These are phyloP conservation scores for Tangara arthus DNA, from an alignment of 2,797 vertebrate species.

Conservation along the genomic window DNA sequence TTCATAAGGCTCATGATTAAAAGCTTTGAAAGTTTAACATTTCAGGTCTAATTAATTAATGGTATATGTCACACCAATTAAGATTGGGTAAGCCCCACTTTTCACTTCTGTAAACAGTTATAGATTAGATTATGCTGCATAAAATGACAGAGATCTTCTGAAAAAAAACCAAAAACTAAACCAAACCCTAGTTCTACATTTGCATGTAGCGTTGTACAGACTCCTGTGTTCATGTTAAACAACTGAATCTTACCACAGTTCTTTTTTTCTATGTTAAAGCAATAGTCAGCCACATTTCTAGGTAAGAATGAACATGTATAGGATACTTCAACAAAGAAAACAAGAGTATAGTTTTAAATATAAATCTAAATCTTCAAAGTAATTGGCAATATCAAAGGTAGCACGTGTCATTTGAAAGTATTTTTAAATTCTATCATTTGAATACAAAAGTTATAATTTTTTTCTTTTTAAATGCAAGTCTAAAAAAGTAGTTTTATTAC, in stretches of 20 bases:
- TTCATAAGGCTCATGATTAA: background rate
- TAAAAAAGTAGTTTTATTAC: background rate
- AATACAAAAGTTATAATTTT: background rate
- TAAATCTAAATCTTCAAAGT: background rate
- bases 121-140: background rate
- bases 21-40: background rate
- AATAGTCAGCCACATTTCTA: background rate
- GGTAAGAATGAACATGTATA: background rate
- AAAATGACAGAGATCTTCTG: background rate
- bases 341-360: background rate
- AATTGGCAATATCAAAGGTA: background rate
- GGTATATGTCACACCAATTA: background rate
- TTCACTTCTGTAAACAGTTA: background rate
- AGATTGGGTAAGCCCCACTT: background rate
- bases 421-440: background rate
- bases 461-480: background rate
- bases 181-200: background rate
- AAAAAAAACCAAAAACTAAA: background rate
- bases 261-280: background rate
- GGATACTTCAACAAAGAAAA: background rate
- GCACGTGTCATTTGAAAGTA: background rate
- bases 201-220: background rate
- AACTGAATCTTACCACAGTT: background rate
- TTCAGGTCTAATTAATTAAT: background rate
- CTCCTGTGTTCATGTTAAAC: background rate